Conservation (phyloP, 2,113 vertebrate species). For the Heptranchias perlo region DNA sequence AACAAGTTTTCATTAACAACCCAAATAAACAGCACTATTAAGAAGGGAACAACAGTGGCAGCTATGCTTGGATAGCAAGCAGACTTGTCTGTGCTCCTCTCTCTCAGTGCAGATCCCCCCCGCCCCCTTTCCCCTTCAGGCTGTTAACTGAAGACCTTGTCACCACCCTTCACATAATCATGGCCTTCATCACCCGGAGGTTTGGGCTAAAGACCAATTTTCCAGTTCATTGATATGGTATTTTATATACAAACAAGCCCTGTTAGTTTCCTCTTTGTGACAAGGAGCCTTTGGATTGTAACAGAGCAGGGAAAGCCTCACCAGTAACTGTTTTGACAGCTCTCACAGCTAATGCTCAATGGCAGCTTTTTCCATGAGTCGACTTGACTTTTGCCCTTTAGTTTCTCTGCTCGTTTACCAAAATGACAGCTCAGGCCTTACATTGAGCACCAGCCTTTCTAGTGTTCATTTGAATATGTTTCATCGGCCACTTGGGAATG, state of each 20-base stretch:
- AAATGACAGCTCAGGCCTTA: not conserved
- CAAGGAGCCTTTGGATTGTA: conserved; percentile 7
- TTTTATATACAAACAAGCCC: conserved; percentile 2
- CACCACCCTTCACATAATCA: not conserved
- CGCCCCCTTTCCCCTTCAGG: not conserved
- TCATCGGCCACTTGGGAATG: conserved; percentile 1
- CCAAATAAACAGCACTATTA: not conserved
- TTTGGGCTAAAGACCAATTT: not conserved
- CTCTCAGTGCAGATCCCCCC: not conserved
- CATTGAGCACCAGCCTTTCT: not conserved
- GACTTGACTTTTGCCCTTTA: not conserved
- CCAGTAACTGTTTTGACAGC: not conserved
- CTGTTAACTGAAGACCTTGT: not conserved
- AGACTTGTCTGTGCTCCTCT: not conserved
- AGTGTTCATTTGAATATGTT: not conserved
- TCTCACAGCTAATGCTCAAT: not conserved
- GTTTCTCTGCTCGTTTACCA: not conserved
- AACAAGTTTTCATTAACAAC: not conserved
- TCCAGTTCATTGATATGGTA: conserved; percentile 9
- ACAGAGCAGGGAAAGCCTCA: not conserved
- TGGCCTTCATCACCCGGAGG: not conserved
- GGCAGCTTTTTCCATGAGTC: not conserved
- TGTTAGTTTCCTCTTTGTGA: conserved; percentile 10
- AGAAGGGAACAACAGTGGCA: not conserved
- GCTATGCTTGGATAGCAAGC: not conserved